Base-by-base conservation (phyloP, 1,140 invertebrate genomes). In the Bacillus rossius region DNA sequence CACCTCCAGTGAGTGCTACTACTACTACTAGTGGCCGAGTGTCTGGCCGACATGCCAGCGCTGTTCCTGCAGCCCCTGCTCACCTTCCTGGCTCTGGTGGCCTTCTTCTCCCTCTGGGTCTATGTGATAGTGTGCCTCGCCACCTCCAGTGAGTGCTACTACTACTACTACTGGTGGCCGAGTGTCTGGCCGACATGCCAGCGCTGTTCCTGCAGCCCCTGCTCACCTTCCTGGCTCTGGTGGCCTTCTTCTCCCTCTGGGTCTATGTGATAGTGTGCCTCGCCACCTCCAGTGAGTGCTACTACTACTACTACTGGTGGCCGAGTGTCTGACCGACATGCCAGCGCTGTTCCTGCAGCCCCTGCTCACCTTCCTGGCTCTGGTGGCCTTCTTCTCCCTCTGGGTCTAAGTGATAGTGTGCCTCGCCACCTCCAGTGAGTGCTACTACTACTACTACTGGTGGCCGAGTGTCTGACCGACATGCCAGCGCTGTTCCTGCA, bases 281-380 rank as follows among this genome's bases (percentile, higher is more conserved):
- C 4, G 81, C 82, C n/a, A 87, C 86, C 62, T 79, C 85, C 37
- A 79, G 87, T 89, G 77, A 82, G 83, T 78, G 41, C n/a, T n/a
- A n/a, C n/a, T n/a, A n/a, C n/a, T n/a, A n/a, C n/a, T n/a, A n/a
- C n/a, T n/a, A n/a, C n/a, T n/a, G n/a, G n/a, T n/a, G n/a, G n/a
- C n/a, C n/a, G n/a, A n/a, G n/a, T n/a, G n/a, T n/a, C n/a, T n/a
- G n/a, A n/a, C 84, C 48, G 84, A 85, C 66, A 80, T 96, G 60
- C 93, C 94, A 5, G 84, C 82, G n/a, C 73, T 98, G 22, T 86
- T 96, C 66, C 75, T 94, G 19, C 93, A 95, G 68, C 94, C 94
- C 1, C 69, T 96, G 1, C 75, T 93, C 57, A 96, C 94, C 0
- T 94, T 94, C 69, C 60, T 89, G 43, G 80, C 87, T 47, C 76